Conservation (phyloP, 1,140 invertebrate genomes). For the Pogonus chalceus region DNA sequence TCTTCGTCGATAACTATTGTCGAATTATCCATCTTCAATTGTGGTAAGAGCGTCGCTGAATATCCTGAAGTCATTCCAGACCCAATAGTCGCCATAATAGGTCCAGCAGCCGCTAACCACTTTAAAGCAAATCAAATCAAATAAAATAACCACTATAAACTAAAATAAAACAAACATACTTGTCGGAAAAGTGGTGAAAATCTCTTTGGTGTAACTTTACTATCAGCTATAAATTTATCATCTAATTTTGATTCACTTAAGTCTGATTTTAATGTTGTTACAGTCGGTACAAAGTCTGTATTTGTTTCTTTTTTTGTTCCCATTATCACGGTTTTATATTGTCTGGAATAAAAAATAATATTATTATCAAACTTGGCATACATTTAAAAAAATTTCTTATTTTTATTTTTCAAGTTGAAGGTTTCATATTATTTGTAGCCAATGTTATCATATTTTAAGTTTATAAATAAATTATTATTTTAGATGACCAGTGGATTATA, state of each 20-base stretch:
- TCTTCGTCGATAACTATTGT: constrained; percentile 36
- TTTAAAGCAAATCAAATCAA: constrained; percentile 16
- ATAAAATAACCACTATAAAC: constrained; percentile 8
- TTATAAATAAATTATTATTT: too few species aligned
- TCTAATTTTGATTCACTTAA: neutral
- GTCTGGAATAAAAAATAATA: too few species aligned
- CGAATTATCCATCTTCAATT: constrained; percentile 37
- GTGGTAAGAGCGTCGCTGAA: constrained; percentile 51
- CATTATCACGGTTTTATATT: too few species aligned
- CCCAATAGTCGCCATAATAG: constrained; percentile 42
- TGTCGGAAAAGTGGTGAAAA: neutral
- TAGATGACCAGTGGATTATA: too few species aligned
- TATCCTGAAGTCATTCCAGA: constrained; percentile 49
- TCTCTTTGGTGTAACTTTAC: neutral
- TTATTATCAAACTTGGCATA: too few species aligned
- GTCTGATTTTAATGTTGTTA: neutral
- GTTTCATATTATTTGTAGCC: too few species aligned
- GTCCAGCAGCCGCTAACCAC: constrained; percentile 41
- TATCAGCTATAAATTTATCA: neutral
- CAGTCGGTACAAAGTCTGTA: neutral
- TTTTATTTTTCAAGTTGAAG: too few species aligned
- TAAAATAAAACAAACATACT: constrained; percentile 7
- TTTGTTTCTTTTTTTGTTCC: neutral
- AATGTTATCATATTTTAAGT: too few species aligned
- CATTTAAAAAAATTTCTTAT: too few species aligned